Evolutionary conservation across 1,140 invertebrate genomes (phyloP), one percentile per base, ranked within the genome.

Genomic region (Aphidius gifuensis): DNA sequence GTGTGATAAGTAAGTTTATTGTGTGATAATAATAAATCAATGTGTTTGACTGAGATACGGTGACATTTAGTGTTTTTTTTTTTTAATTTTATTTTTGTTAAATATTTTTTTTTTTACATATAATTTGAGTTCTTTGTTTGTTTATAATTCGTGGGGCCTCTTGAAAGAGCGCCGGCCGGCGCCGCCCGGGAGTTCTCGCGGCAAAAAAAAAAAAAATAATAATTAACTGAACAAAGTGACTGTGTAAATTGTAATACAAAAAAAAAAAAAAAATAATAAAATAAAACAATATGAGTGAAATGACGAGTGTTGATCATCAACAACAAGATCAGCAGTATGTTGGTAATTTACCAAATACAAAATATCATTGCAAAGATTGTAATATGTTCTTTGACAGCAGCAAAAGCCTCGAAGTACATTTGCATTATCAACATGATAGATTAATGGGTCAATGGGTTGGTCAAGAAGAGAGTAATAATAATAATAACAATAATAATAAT

Each of bases 351-450:
- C 64, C 80, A 70, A 68, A 77, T 77, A 66, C 76, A 67, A 74
- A 85, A 60, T 82, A 83, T 69, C 83, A 85, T 67, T 92, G 90
- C 78, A 87, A 88, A 72, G 86, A 90, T 74, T 91, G 90, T 80
- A 85, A 86, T 66, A 70, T 92, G 44, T 86, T 83, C 67, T 86
- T 92, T 70, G 89, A 92, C 69, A 87, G 88, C 68, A 82, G 85
- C 43, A 87, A 87, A 64, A 90, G 89, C 48, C 81, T 92, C 53
- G 87, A 91, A 67, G 90, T 91, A 60, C 90, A 92, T 80, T 79
- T 91, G 64, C 86, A 87, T 64, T 92, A 92, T 71, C 90, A 92
- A 67, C 89, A 90, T 70, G 88, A 90, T 69, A 90, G 89, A 68
- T 77, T 91, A 59, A 77, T 90, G 62, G 88, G 83, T 68, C 89